Evolutionary conservation across 1,140 invertebrate species (phyloP), one percentile per base, ranked within the genome.

Genomic region (Ooceraea biroi): DNA sequence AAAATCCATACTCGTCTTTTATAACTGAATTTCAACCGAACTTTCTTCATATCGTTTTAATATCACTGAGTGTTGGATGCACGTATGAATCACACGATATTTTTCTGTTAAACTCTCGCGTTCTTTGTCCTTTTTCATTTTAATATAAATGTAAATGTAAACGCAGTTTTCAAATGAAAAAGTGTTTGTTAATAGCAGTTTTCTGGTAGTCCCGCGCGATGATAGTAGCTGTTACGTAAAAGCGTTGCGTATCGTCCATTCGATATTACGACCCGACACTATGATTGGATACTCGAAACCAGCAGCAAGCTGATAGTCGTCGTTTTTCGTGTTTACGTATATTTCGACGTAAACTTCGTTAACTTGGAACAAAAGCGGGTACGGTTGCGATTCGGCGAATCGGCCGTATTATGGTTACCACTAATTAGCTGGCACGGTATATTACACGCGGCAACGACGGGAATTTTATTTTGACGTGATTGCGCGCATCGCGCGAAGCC

Each of bases 381-480:
- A 27, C 63, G 11, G 65, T 58, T 46, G 30, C 36, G 41, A 58
- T 22, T 44, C 36, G 65, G 27, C 36, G 65, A 44, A 19, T 80
- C 76, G 50, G 3, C n/a, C 41, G 65, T 71, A 36, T 83, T 68
- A 85, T 60, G 41, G 61, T 76, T 69, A 66, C 30, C 44, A 63
- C 36, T 85, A 85, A 85, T 85, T 85, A 83, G 27, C 46, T 14
- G 50, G 14, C 27, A 25, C 22, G n/a, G 46, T 76, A 41, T 50
- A 82, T 82, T 46, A 82, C 71, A 19, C 63, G 57, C 46, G 41
- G 60, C 72, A 66, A 41, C 58, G 22, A 57, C 8, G 30, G 44
- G 19, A 48, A 50, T 85, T 85, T 85, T 83, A 69, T 83, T 76
- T 69, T 30, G 46, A 19, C 30, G n/a, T 25, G 69, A 52, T 69